Base-by-base conservation (phyloP, 2,797 vertebrate genomes). In the Botia kubotai region DNA sequence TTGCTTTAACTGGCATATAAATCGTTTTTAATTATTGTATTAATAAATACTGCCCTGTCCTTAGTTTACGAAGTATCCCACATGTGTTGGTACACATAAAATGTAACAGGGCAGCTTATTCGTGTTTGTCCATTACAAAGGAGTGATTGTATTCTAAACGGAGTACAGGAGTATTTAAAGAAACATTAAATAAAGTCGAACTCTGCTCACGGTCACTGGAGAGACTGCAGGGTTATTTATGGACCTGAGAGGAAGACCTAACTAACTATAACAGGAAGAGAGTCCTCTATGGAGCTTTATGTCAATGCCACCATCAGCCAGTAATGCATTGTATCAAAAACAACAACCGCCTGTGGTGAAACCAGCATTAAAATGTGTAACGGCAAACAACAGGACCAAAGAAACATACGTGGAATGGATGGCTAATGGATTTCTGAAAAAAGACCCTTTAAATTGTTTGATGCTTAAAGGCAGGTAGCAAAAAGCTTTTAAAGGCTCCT, bases 211-310 rank as follows among this genome's bases (percentile, higher is more conserved):
- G 46, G 21, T 53, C 52, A 66, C 29, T 62, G 68, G 71, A 58
- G 33, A 80, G 50, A 83, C 57, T 55, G 26, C 23, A 50, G 57
- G 57, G n/a, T 66, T 84, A 84, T 77, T 80, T 80, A 72, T 77
- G 72, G 78, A 57, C 29, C 1, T n/a, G 17, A 43, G 70, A 67
- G 82, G 43, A 77, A 80, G 77, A 57, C 46, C 57, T 43, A 46
- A 50, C n/a, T 52, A 26, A 58, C 67, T 1, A 46, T 71, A 55
- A 72, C 60, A 80, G 72, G 77, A 83, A 80, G 39, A 43, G 39
- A 39, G n/a, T 65, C 48, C 50, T 57, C 36, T 77, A 36, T 58
- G 62, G 53, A 78, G 26, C 75, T 53, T 62, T 16, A 60, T 75
- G 75, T 82, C 69, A 73, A 12, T 43, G 63, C n/a, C 11, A 55